Base-by-base conservation (phyloP, 2,888 invertebrate genomes). In the Diarsia mendica region DNA sequence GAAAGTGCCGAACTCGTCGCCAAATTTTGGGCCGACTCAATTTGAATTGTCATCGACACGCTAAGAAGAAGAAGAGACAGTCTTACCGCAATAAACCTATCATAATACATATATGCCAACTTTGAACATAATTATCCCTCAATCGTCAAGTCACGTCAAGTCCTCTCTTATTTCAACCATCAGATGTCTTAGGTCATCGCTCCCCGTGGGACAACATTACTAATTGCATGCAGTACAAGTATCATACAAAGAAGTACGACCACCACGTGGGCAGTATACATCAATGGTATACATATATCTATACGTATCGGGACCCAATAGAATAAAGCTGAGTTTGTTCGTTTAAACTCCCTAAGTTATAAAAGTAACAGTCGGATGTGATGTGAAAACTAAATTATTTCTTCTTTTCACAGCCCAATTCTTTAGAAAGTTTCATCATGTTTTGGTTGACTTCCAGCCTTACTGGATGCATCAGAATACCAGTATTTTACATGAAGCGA, bases 201-300 rank as follows among this genome's bases (percentile, higher is more conserved):
- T 89, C 93, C 90, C 88, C 90, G 94, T 95, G 94, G 94, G 94
- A 91, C 87, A 93, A 89, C 87, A 87, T 83, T 81, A 85, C 88
- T 93, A 92, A 93, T 93, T 93, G 89, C 91, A 91, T 90, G 88
- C 91, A 90, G 58, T 70, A 80, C 73, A 44, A 73, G 63, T 33
- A 68, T 39, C 48, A 77, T 55, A 69, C 83, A 83, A 72, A 66
- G 49, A 75, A 71, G 65, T 75, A 77, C 53, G 63, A 66, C 18
- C 33, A 80, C 55, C 87, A 84, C 71, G 86, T 87, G 86, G 85
- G 87, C 20, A 66, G 80, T 75, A 66, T 44, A 44, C n/a, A 44
- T 15, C 44, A 63, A 3, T 60, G 28, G 18, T 60, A 28, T 28
- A 28, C 0, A 18, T 39, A 60, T 10, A 9, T 11, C 8, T 11